Evolutionary conservation across 2,888 invertebrate genomes (phyloP).

Genomic region (Sesamia inferens): DNA sequence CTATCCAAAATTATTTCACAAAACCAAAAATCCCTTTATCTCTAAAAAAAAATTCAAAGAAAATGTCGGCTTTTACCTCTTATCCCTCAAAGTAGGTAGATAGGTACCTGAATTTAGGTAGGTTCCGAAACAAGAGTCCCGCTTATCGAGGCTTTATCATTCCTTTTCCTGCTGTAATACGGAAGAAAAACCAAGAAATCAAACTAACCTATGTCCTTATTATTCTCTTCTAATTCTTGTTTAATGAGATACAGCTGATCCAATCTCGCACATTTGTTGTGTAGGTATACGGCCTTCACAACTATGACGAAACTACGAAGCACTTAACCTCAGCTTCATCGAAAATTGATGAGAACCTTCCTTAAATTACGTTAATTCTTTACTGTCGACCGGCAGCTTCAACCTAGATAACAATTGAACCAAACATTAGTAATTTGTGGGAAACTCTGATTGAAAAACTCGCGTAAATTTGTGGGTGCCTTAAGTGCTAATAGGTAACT

Average conservation of each 20-base stretch:
- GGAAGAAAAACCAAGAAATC: not conserved
- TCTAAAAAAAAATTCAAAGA: not conserved
- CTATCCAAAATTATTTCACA: not conserved
- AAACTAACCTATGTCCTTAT: conserved; percentile 1
- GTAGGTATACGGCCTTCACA: not conserved
- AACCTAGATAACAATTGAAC: conserved; percentile 37
- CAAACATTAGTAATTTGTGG: conserved; percentile 6
- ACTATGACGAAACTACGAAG: conserved; percentile 13
- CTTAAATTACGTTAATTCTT: conserved; percentile 12
- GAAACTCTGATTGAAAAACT: conserved; percentile 9
- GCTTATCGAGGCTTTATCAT: not conserved
- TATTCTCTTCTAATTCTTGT: not conserved
- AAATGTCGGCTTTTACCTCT: not conserved
- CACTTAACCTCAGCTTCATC: not conserved
- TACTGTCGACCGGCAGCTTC: conserved; percentile 25
- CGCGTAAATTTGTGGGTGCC: not conserved
- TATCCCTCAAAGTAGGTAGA: not conserved
- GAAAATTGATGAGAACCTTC: conserved; percentile 30
- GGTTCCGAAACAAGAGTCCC: not conserved
- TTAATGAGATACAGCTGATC: conserved; percentile 5
- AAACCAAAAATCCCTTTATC: not conserved
- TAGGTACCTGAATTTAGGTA: not conserved
- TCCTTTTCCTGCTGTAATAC: not conserved
- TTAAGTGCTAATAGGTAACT: not conserved
- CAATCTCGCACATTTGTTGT: not conserved